A percentile compares a stretch with the other conserved stretches of the same genome.
Conservation (phyloP, 2,797 vertebrate genomes). For the Labeo calbasu region DNA sequence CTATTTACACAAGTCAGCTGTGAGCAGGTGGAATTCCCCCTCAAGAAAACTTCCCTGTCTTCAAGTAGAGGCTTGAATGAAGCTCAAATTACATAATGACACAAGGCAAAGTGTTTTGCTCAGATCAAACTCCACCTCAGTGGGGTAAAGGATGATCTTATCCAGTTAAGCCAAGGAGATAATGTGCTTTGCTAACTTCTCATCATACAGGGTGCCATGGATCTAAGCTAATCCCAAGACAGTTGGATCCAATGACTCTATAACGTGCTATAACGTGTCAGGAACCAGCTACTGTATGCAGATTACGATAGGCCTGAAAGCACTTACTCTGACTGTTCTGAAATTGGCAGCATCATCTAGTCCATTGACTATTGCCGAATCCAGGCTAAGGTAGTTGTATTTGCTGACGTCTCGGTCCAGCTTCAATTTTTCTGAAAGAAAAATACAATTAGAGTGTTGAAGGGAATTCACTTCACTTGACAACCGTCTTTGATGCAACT, state of each 20-base stretch:
- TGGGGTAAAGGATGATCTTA: conserved; percentile 36
- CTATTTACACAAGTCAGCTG: background rate
- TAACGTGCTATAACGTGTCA: background rate
- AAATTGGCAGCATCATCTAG: conserved; percentile 94
- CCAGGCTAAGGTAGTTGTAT: conserved; percentile 96
- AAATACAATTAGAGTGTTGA: background rate
- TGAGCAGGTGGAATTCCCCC: background rate
- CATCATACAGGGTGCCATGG: conserved; percentile 42
- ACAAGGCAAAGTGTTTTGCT: background rate
- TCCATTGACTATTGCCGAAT: conserved; percentile 90
- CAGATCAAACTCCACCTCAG: conserved; percentile 28
- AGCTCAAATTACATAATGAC: conserved; percentile 24
- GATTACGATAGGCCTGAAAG: background rate
- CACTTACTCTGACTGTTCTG: conserved; percentile 90
- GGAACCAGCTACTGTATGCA: background rate
- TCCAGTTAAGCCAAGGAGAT: conserved; percentile 49
- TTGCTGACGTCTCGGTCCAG: conserved; percentile 93
- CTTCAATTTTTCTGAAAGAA: conserved; percentile 86
- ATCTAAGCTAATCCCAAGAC: conserved; percentile 13
- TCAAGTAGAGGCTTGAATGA: conserved; percentile 3
- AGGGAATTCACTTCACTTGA: background rate
- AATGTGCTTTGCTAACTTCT: conserved; percentile 49
- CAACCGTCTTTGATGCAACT: background rate
- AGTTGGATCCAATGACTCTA: background rate
- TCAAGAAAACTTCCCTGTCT: background rate